A percentile compares a stretch with the other conserved stretches of the same genome.
Evolutionary conservation across 2,113 vertebrate genomes (phyloP).

Genomic region (Thermophis baileyi): DNA sequence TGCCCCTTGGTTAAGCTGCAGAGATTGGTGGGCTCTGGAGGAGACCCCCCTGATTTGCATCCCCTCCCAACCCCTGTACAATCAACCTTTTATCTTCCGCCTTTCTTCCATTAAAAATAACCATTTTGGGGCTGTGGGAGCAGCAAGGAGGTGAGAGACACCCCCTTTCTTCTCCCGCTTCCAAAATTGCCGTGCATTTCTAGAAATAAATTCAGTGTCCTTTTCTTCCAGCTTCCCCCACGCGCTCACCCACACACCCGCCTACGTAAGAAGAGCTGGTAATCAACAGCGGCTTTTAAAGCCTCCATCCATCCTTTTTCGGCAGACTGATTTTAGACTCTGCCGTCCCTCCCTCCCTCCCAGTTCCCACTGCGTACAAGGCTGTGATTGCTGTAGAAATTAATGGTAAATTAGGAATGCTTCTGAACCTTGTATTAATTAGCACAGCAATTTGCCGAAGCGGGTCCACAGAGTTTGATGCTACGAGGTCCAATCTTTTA

Average conservation of each 20-base stretch:
- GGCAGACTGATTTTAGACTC: fast-evolving
- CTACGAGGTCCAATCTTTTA: fast-evolving
- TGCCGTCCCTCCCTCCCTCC: neutral
- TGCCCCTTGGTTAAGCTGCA: neutral
- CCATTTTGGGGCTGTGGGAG: constrained; percentile 32
- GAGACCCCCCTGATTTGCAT: neutral
- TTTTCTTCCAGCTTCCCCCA: constrained; percentile 49
- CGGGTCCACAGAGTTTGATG: fast-evolving
- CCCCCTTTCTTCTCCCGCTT: constrained; percentile 9
- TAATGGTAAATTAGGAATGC: neutral
- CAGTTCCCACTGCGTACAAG: neutral
- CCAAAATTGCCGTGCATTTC: constrained; percentile 37
- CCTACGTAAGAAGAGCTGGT: constrained; percentile 54
- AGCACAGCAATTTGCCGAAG: neutral
- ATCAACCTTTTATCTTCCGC: neutral
- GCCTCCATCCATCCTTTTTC: constrained; percentile 11
- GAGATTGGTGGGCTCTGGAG: fast-evolving
- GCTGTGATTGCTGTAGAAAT: neutral
- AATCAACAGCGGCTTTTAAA: constrained; percentile 62
- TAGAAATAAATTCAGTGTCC: constrained; percentile 55
- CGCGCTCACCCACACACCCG: constrained; percentile 52
- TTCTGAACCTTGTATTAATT: fast-evolving
- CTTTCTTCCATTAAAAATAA: neutral
- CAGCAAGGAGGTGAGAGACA: neutral
- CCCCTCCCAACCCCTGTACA: neutral